Conservation (phyloP, 2,888 invertebrate genomes). For the Lasioglossum vierecki region DNA sequence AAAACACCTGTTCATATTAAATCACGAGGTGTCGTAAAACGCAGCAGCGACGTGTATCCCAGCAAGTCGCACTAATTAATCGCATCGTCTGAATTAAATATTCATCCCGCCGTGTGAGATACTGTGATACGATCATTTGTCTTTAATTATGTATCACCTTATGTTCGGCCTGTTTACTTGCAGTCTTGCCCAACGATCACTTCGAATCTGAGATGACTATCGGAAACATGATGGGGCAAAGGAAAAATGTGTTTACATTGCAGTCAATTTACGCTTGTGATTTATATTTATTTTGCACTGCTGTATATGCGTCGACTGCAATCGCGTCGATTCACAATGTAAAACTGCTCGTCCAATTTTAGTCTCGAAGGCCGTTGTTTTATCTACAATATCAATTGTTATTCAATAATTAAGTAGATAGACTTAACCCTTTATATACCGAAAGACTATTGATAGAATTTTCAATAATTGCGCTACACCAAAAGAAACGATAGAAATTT, state of each 20-base stretch:
- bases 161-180: background rate
- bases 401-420: background rate
- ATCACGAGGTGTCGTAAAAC: background rate
- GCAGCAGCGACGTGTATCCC: background rate
- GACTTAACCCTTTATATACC: too few species aligned
- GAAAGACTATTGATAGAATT: too few species aligned
- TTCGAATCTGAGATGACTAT: slow-evolving; percentile 23
- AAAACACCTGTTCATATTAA: background rate
- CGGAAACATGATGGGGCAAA: background rate
- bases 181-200: slow-evolving; percentile 4
- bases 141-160: background rate
- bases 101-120: slow-evolving; percentile 15
- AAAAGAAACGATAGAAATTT: too few species aligned
- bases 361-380: slow-evolving; percentile 46
- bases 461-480: too few species aligned
- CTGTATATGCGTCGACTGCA: slow-evolving; percentile 44
- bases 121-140: background rate
- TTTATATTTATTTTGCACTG: slow-evolving; percentile 52
- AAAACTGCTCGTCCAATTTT: slow-evolving; percentile 32
- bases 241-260: background rate
- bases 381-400: background rate
- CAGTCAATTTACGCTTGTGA: slow-evolving; percentile 38
- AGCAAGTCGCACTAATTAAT: slow-evolving; percentile 20
- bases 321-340: slow-evolving; percentile 31
- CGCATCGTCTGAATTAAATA: slow-evolving; percentile 28